Evolutionary conservation across 2,888 invertebrate genomes (phyloP), one percentile per base, ranked within the genome.

Genomic region (Rhabditoides inermis): DNA sequence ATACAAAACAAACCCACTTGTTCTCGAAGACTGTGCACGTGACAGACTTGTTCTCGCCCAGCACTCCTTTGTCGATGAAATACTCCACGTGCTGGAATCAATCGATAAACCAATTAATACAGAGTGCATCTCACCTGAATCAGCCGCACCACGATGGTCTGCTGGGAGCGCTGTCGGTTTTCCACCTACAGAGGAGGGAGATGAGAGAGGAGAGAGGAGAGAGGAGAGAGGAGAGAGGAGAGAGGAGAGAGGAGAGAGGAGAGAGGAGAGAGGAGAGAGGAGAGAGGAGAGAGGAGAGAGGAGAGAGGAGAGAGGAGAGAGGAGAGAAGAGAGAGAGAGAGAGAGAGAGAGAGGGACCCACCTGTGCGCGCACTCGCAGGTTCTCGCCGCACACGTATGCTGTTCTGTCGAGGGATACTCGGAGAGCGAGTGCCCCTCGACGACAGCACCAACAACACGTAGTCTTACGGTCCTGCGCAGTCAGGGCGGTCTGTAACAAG

Each of bases 371-470:
- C 15, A 76, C 60, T 22, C 69, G 56, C n/a, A 74, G 54, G 36
- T 63, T 63, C 53, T 74, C 75, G 28, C 75, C 74, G 49, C 74
- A 70, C 46, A 86, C 85, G 76, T 86, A 87, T 20, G 86, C 86
- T 6, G 84, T 84, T 56, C 86, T 79, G 71, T 86, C 86, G 49
- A 87, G 77, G 46, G 84, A 83, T 35, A 84, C 84, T 53, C 84
- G 79, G 49, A 87, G 77, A 36, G 82, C 82, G 1, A 86, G 82
- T 7, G 85, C 84, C 22, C 85, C 85, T 55, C 83, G 81, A 70
- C 84, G 83, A 77, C 86, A 86, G 72, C 86, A 86, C 76, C 85
- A 81, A 71, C 85, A 86, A 73, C 86, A 86, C 5, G 83, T 82
- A 37, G 84, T 82, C 68, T 82, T 81, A 56, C 83, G 80, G 70